phyloP scores from a whole-genome alignment of 1,140 invertebrate species.

The Drosophila baimaii region DNA sequence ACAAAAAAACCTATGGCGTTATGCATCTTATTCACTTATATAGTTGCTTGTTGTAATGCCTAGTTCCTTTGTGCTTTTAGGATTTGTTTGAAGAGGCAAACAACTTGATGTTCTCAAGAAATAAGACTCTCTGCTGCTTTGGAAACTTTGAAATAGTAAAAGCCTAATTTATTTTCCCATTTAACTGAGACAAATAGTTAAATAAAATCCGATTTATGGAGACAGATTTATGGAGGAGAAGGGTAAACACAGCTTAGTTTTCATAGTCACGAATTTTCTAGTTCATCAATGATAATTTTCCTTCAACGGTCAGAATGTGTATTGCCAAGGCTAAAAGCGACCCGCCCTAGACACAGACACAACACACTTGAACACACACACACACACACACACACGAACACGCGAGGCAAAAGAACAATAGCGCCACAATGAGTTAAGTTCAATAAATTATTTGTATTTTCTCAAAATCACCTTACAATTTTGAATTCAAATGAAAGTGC shows the following conservation, averaged over 20 bases:
- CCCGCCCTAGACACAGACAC: slow-evolving; percentile 3
- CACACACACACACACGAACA: slow-evolving; percentile 11
- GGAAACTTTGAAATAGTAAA: not conserved
- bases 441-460: slow-evolving; percentile 80
- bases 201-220: not conserved
- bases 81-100: not conserved
- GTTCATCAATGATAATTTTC: too few species aligned
- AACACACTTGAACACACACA: slow-evolving; percentile 9
- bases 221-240: not conserved
- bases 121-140: not conserved
- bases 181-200: not conserved
- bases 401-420: slow-evolving; percentile 27
- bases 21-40: not conserved
- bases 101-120: too few species aligned
- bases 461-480: slow-evolving; percentile 24
- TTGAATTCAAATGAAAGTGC: not conserved
- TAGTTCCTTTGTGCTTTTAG: too few species aligned
- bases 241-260: not conserved
- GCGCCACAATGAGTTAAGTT: slow-evolving; percentile 57
- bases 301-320: not conserved
- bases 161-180: not conserved
- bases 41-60: not conserved
- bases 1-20: too few species aligned
- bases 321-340: not conserved
- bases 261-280: too few species aligned